These are phyloP conservation scores for Vulpes lagopus DNA, from an alignment of 2,113 vertebrate genomes.

Conservation along the genomic window DNA sequence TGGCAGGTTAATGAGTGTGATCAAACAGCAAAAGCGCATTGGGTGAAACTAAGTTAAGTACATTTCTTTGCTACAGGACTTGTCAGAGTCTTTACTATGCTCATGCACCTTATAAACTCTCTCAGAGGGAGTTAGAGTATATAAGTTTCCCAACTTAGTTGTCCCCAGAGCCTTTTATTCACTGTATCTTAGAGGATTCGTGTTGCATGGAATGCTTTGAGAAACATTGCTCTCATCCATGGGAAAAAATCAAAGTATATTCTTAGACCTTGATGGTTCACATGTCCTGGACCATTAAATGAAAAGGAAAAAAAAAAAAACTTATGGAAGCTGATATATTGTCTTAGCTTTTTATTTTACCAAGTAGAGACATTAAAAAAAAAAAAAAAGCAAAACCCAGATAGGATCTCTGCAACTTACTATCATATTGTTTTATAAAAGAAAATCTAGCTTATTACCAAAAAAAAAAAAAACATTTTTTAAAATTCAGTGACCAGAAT, in stretches of 20 bases:
- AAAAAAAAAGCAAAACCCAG: not conserved
- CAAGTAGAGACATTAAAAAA: not conserved
- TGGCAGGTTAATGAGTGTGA: no score
- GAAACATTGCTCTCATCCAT: not conserved
- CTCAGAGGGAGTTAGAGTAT: not conserved
- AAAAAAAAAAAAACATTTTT: not conserved
- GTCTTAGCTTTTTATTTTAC: not conserved
- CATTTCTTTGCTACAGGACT: not conserved
- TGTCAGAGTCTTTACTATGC: not conserved
- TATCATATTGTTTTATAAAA: not conserved
- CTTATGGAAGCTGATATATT: not conserved
- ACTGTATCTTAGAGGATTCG: not conserved
- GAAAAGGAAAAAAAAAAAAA: not conserved
- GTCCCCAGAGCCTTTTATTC: not conserved
- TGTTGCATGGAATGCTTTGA: not conserved
- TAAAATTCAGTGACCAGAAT: not conserved
- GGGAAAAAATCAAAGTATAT: not conserved
- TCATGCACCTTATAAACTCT: not conserved
- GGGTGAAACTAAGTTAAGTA: no score
- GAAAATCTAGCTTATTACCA: not conserved
- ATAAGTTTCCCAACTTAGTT: not conserved
- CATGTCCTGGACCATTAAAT: not conserved
- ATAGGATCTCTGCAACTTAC: not conserved
- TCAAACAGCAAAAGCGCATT: not conserved
- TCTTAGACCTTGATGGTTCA: not conserved